Base-by-base conservation (phyloP, 2,888 invertebrate genomes). In the Pecten maximus region DNA sequence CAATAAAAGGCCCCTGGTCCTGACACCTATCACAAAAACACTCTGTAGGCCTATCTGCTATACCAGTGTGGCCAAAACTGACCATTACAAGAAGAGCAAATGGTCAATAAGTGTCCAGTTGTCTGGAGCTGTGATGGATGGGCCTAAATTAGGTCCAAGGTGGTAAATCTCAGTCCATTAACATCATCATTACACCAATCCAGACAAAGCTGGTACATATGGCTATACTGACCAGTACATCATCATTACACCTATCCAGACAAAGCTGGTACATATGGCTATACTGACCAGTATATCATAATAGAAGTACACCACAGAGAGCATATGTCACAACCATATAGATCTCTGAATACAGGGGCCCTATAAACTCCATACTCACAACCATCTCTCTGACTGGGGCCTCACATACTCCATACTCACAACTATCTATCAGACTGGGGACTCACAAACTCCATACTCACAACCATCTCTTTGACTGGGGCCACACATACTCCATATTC, bases 21-120 rank as follows among this genome's bases (percentile, higher is more conserved):
- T 35, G 74, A 74, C 74, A 74, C 28, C 74, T 74, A 12, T 74
- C 74, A 74, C 74, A 35, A 74, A 54, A 28, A 74, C 74, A 4
- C 60, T n/a, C 74, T 60, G 74, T 28, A 23, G 35, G 74, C 12
- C 35, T 35, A 10, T 35, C 74, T 2, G 2, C 35, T 15, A 35
- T 6, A 35, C 35, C 74, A 35, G 28, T 35, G 35, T 35, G 74
- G 3, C 35, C 74, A 74, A 23, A 28, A 74, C 74, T 74, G 74
- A 28, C 74, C 74, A 74, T 74, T 74, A 74, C 74, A 6, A 6
- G 35, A 6, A 74, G 1, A 35, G 35, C 74, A 23, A 74, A 74
- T 74, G 74, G 74, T 35, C 74, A 74, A 12, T 74, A 35, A 74
- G 74, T 74, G 74, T 74, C 74, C 74, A 74, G 74, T 28, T 74